Percentiles rank a stretch among this genome's conserved stretches.
These are phyloP conservation scores for Pedetes capensis DNA, from an alignment of 2,113 vertebrate genomes.

Conservation along the genomic window DNA sequence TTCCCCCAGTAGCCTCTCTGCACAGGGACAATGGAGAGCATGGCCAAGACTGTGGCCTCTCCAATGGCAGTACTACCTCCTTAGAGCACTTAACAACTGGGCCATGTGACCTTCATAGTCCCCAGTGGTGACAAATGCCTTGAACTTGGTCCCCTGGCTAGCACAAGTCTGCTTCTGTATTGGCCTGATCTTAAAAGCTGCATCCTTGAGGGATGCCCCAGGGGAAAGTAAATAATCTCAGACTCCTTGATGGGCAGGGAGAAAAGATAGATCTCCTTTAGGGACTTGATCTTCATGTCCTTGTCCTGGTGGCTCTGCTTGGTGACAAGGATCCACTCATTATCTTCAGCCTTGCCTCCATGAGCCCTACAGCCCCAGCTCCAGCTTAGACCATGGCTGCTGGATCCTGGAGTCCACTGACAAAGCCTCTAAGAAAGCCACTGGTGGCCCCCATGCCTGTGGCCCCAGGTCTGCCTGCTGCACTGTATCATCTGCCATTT, in stretches of 20 bases:
- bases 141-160: slow-evolving; percentile 95
- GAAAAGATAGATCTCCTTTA: slow-evolving; percentile 96
- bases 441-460: too few relatives aligned
- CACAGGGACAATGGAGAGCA: slow-evolving; percentile 84
- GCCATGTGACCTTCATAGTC: slow-evolving; percentile 96
- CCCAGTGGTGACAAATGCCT: slow-evolving; percentile 96
- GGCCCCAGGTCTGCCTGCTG: too few relatives aligned
- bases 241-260: slow-evolving; percentile 97
- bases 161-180: slow-evolving; percentile 97
- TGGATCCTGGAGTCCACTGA: too few relatives aligned
- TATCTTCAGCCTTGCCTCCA: background rate
- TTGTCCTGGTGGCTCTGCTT: background rate
- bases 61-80: slow-evolving; percentile 95
- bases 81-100: slow-evolving; percentile 97
- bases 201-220: slow-evolving; percentile 94
- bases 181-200: slow-evolving; percentile 97
- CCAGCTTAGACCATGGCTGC: too few relatives aligned
- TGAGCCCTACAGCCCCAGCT: background rate
- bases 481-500: too few relatives aligned
- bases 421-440: too few relatives aligned
- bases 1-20: slow-evolving; percentile 96
- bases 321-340: background rate
- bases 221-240: background rate
- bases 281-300: slow-evolving; percentile 79
- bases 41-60: slow-evolving; percentile 95